Evolutionary conservation across 1,140 invertebrate genomes (phyloP), one percentile per base, ranked within the genome.

Genomic region (Pissodes strobi): DNA sequence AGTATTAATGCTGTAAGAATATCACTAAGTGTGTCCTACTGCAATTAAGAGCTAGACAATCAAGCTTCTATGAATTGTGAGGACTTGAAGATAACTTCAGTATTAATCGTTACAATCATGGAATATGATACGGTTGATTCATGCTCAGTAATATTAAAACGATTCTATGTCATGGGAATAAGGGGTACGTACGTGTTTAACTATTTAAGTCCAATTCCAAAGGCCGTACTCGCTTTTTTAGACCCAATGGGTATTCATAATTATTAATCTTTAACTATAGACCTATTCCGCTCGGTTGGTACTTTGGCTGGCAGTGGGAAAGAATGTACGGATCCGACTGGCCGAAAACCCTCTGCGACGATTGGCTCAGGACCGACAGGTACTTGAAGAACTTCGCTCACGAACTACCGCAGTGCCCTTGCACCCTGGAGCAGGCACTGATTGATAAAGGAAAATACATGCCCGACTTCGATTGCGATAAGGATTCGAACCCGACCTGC

Each of bases 211-310:
- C 25, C 10, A 12, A 12, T n/a, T 53, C 19, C 10, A 6, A 17
- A 48, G 21, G 15, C 15, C 10, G 15, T 17, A 19, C 21, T 48
- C 8, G 13, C 1, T 19, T 48, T 48, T 22, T 48, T 19, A 10
- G 17, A 10, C 12, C 8, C 9, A 21, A 10, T 21, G 10, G 1
- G 17, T 12, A 19, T 21, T 10, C 3, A 48, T 21, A 3, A 21
- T 19, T 27, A 15, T 27, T 27, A 51, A 51, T 27, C n/a, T n/a
- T 13, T 45, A 23, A 46, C 48, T 52, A 53, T 22, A 65, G 88
- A 34, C 93, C 94, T 0, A 91, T 97, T 68, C 94, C 95, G 0
- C 76, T 97, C 2, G 93, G 82, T 0, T 97, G 95, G 95, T 97
- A 96, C 74, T 96, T 96, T 74, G 84, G 83, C 0, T 85, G 88